Conservation (phyloP, 1,140 invertebrate genomes). For the Conus betulinus region DNA sequence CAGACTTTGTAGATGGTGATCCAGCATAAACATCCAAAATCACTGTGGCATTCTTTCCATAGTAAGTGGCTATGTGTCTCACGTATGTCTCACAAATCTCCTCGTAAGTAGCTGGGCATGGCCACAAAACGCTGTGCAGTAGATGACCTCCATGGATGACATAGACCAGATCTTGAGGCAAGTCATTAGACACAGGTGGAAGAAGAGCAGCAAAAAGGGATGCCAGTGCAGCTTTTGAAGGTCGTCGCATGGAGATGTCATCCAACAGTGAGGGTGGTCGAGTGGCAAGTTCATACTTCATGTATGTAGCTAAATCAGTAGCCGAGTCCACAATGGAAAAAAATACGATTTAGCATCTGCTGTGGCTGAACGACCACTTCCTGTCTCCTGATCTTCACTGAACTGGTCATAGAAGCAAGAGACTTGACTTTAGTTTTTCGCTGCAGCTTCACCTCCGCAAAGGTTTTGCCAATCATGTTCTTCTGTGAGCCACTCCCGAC, state of each 20-base stretch:
- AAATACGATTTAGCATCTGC: too few species aligned
- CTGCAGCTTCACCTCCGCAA: not conserved
- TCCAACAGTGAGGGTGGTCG: not conserved
- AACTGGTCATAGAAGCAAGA: not conserved
- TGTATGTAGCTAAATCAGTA: too few species aligned
- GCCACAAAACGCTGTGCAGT: not conserved
- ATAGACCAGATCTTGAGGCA: not conserved
- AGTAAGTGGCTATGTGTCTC: not conserved
- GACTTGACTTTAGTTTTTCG: not conserved
- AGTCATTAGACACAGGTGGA: not conserved
- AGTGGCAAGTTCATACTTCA: not conserved
- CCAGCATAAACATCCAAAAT: not conserved
- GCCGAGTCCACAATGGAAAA: too few species aligned
- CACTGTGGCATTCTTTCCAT: not conserved
- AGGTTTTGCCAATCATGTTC: not conserved
- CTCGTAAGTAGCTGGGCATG: not conserved
- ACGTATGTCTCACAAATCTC: slow-evolving; percentile 3
- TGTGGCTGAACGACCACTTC: too few species aligned
- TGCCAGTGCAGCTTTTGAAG: not conserved
- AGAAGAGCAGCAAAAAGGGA: not conserved
- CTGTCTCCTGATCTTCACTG: not conserved
- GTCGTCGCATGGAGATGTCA: too few species aligned
- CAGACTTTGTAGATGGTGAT: slow-evolving; percentile 5
- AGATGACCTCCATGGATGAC: not conserved
- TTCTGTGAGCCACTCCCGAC: not conserved